Percentiles rank a stretch among this genome's conserved stretches.
These are phyloP conservation scores for Molorchus minor DNA, from an alignment of 2,888 invertebrate genomes.

Conservation along the genomic window DNA sequence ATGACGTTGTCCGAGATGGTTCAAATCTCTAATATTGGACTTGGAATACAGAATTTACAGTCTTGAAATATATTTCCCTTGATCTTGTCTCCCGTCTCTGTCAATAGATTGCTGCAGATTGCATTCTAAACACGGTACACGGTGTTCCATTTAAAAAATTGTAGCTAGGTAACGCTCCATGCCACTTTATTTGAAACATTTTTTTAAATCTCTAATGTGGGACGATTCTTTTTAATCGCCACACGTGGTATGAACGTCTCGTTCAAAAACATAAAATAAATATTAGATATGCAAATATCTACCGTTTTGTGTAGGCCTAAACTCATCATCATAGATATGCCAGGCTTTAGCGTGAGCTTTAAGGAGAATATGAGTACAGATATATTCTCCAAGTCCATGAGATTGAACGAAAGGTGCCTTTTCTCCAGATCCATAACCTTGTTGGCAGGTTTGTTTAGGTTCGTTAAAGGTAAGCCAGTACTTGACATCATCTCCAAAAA, in stretches of 20 bases:
- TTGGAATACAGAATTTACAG: neutral
- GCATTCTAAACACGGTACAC: neutral
- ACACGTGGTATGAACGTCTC: too few species aligned
- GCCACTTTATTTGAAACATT: neutral
- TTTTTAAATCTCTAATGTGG: neutral
- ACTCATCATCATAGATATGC: constrained; percentile 69
- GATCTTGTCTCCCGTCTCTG: neutral
- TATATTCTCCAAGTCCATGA: constrained; percentile 67
- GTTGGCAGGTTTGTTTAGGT: constrained; percentile 52
- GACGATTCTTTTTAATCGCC: too few species aligned
- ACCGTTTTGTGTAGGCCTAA: constrained; percentile 52
- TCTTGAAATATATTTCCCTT: neutral
- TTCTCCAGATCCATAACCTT: constrained; percentile 40
- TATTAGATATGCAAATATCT: too few species aligned
- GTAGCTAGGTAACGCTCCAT: neutral
- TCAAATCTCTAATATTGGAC: neutral
- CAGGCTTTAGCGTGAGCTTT: constrained; percentile 73
- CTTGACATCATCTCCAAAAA: constrained; percentile 57
- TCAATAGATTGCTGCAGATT: neutral
- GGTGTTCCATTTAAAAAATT: neutral
- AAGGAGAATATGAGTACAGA: constrained; percentile 71
- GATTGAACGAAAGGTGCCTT: constrained; percentile 55
- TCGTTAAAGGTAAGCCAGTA: constrained; percentile 68
- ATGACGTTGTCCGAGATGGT: neutral
- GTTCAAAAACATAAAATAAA: constrained; percentile 28